Conservation (phyloP, 2,113 vertebrate species). For the Hippocampus mohnikei region DNA sequence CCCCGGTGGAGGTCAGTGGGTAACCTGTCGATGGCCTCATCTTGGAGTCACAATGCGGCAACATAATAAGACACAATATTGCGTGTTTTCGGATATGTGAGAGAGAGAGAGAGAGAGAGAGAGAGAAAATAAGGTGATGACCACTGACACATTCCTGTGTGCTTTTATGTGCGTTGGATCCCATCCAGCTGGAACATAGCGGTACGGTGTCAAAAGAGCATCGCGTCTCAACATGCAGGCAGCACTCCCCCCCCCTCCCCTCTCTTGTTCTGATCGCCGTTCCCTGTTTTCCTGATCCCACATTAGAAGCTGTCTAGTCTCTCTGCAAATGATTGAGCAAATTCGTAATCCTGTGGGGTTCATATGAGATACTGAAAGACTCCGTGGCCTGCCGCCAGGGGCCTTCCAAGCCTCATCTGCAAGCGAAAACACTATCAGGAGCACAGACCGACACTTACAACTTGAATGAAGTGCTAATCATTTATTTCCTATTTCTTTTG, state of each 20-base stretch:
- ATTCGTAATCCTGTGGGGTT: neutral
- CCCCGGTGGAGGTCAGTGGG: neutral
- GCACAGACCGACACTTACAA: too few species aligned
- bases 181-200: slow-evolving; percentile 33
- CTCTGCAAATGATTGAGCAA: neutral
- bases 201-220: slow-evolving; percentile 34
- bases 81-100: slow-evolving; percentile 1
- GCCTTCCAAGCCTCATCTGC: too few species aligned
- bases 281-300: slow-evolving; percentile 1
- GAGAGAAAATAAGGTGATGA: neutral
- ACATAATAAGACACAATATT: neutral
- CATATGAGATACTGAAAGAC: neutral
- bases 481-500: too few species aligned
- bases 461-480: too few species aligned
- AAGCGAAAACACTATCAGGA: too few species aligned
- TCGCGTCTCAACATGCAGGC: slow-evolving; percentile 17
- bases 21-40: neutral
- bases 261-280: neutral
- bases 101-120: neutral
- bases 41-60: neutral
- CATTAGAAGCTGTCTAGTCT: neutral
- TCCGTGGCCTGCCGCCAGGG: neutral
- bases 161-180: slow-evolving; percentile 11
- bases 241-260: neutral
- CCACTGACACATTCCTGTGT: slow-evolving; percentile 5